Evolutionary conservation across 2,113 vertebrate genomes (phyloP).

Genomic region (Equus przewalskii): DNA sequence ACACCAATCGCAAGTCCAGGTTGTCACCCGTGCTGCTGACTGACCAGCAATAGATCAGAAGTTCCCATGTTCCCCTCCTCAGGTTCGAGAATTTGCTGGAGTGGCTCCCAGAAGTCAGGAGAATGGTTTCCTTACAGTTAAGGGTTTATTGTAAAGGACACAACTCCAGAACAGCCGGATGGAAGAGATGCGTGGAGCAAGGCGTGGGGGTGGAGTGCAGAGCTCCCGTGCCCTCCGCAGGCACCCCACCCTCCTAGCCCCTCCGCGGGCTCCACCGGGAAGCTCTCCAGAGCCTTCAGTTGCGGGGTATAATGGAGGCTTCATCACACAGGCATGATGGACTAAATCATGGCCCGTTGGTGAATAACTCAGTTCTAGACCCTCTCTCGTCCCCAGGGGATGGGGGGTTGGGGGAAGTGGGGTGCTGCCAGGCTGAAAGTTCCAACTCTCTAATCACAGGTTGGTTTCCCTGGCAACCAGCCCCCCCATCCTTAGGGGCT

Average conservation of each 20-base stretch:
- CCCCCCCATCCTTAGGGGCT: background rate
- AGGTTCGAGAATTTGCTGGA: background rate
- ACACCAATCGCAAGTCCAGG: background rate
- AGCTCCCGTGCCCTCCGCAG: background rate
- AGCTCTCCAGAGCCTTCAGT: background rate
- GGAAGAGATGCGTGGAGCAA: background rate
- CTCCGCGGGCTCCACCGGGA: background rate
- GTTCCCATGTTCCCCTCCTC: background rate
- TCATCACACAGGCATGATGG: too few species aligned
- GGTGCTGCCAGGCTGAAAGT: background rate
- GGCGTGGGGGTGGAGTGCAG: background rate
- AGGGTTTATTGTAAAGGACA: background rate
- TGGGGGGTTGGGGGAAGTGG: background rate
- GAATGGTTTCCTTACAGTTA: background rate
- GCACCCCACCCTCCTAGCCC: background rate
- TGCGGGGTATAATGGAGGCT: background rate
- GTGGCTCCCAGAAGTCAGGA: background rate
- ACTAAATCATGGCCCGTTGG: background rate
- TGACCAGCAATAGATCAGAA: background rate
- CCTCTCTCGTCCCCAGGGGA: background rate
- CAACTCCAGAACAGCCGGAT: background rate
- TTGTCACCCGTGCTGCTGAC: background rate
- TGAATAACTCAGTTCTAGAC: background rate
- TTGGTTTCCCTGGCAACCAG: background rate
- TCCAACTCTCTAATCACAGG: background rate